Evolutionary conservation across 2,113 vertebrate species (phyloP), one percentile per base, ranked within the genome.

Genomic region (Anguilla rostrata): DNA sequence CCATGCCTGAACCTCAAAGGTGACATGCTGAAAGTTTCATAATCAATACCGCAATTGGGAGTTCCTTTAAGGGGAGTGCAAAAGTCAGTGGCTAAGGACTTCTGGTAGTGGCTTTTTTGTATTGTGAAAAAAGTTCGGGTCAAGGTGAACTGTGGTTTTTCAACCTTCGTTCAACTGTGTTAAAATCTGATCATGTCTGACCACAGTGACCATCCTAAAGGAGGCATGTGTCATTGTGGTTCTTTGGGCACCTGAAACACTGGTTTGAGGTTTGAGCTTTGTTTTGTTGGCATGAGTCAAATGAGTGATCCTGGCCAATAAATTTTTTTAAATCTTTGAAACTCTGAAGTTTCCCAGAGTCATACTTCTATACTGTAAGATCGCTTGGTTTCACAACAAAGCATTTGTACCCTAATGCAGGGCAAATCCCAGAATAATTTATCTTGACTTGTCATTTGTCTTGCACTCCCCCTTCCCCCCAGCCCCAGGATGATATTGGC

Each of bases 41-140:
- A 92, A 89, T 89, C 90, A 90, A 87, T 89, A 87, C 83, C 85
- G n/a, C 82, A 85, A 41, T 89, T 89, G 81, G 49, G 43, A 22
- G 43, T 26, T 39, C 14, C 0, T 43, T 43, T 82, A 3, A 5
- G 49, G 80, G 18, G 43, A 82, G 40, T 82, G 15, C 39, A 43
- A 46, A 71, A n/a, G 63, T n/a, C 63, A 71, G 26, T n/a, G 63
- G 5, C 22, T 71, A n/a, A n/a, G 26, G 63, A 22, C 15, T 22
- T 5, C 15, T 18, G 60, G 53, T 5, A 22, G 18, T 63, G 60
- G 20, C 60, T 18, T 63, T 63, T 12, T 63, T 63, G 16, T 20
- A 6, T 7, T 71, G 12, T 71, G 20, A 22, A 71, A n/a, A n/a
- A 71, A 71, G 63, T 71, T 71, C 22, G 4, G 20, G 22, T 5